Evolutionary conservation across 1,140 invertebrate genomes (phyloP).

Genomic region (Belonocnema kinseyi): DNA sequence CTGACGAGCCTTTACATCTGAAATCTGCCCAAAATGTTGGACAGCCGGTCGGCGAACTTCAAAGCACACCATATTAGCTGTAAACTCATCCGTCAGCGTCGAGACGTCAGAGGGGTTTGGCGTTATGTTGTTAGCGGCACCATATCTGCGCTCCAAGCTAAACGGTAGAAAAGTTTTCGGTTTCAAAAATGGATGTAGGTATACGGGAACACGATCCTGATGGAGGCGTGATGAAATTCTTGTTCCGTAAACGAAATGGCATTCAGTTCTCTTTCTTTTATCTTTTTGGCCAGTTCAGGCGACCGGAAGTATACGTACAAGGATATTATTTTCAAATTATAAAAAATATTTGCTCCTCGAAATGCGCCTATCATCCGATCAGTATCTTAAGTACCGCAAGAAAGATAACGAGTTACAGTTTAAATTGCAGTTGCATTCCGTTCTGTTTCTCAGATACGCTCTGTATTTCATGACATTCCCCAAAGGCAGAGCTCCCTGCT

Average conservation of each 20-base stretch:
- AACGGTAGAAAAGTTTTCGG: slow-evolving; percentile 54
- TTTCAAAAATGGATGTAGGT: slow-evolving; percentile 41
- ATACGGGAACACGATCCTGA: slow-evolving; percentile 5
- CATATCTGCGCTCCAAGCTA: slow-evolving; percentile 57
- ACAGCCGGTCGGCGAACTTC: slow-evolving; percentile 62
- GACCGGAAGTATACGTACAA: slow-evolving; percentile 2
- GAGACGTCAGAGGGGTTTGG: slow-evolving; percentile 66
- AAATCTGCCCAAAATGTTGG: slow-evolving; percentile 47
- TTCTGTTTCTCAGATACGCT: slow-evolving; percentile 27
- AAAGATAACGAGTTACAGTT: slow-evolving; percentile 57
- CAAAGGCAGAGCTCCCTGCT: slow-evolving; percentile 45
- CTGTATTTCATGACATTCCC: slow-evolving; percentile 40
- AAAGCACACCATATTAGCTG: slow-evolving; percentile 72
- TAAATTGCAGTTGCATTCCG: slow-evolving; percentile 56
- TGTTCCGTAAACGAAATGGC: slow-evolving; percentile 8
- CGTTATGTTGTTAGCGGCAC: slow-evolving; percentile 71
- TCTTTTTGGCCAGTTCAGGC: not conserved
- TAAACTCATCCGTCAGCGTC: slow-evolving; percentile 75
- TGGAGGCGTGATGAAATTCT: slow-evolving; percentile 21
- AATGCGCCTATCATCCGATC: not conserved
- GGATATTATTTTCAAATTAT: slow-evolving; percentile 27
- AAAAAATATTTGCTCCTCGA: slow-evolving; percentile 14
- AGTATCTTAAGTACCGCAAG: slow-evolving; percentile 39
- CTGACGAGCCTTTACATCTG: not conserved
- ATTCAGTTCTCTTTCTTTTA: slow-evolving; percentile 4